Evolutionary conservation across 2,113 vertebrate genomes (phyloP).

Genomic region (Tupaia tana): DNA sequence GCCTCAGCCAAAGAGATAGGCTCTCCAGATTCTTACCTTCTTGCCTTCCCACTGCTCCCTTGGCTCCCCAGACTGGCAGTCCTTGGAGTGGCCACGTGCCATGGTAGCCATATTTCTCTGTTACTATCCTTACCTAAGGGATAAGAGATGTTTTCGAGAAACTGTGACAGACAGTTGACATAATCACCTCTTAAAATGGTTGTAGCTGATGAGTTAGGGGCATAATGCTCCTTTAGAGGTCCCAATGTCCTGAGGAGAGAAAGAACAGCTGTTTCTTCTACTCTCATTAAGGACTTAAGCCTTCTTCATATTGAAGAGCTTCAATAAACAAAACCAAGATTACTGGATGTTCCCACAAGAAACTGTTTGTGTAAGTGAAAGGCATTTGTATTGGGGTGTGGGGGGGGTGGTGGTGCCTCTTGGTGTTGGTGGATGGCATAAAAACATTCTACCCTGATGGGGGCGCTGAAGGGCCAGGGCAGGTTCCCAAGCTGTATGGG

Average conservation of each 20-base stretch:
- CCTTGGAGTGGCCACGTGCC: background rate
- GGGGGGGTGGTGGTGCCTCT: background rate
- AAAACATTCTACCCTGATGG: background rate
- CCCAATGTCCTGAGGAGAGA: slow-evolving; percentile 60
- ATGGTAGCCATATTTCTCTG: background rate
- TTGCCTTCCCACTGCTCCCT: background rate
- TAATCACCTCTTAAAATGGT: background rate
- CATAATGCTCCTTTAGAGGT: background rate
- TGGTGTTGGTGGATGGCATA: slow-evolving; percentile 36
- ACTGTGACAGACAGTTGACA: background rate
- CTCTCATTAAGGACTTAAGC: slow-evolving; percentile 75
- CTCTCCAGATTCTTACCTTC: background rate
- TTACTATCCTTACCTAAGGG: background rate
- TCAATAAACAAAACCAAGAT: slow-evolving; percentile 84
- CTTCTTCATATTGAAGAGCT: slow-evolving; percentile 80
- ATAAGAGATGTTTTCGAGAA: background rate
- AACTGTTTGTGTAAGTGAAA: slow-evolving; percentile 74
- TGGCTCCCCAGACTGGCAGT: background rate
- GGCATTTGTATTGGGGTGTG: background rate
- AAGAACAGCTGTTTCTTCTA: slow-evolving; percentile 78
- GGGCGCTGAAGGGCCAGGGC: background rate
- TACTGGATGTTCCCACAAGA: slow-evolving; percentile 80
- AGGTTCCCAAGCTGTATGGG: slow-evolving; percentile 37
- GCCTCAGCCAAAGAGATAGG: background rate
- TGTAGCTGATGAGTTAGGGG: background rate